These are phyloP conservation scores for Melanogrammus aeglefinus DNA, from an alignment of 2,797 vertebrate genomes.

Conservation along the genomic window DNA sequence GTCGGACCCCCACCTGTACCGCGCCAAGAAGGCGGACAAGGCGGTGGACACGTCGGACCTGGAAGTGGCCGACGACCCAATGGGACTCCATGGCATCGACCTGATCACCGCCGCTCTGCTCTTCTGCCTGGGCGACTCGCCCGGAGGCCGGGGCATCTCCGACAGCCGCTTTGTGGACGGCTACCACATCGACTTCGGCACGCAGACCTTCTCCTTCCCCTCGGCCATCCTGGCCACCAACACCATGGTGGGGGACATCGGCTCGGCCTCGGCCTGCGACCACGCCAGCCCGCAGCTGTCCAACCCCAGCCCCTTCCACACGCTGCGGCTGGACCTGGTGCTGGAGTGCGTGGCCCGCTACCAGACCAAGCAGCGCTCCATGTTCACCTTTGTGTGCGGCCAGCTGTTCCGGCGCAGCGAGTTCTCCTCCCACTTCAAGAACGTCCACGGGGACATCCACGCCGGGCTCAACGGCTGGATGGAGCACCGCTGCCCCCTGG, in stretches of 20 bases:
- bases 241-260: conserved; percentile 98
- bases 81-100: conserved; percentile 97
- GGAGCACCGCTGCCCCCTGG: conserved; percentile 97
- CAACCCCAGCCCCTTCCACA: conserved; percentile 98
- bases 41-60: conserved; percentile 96
- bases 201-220: conserved; percentile 97
- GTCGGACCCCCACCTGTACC: conserved; percentile 82
- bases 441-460: conserved; percentile 98
- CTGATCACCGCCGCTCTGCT: conserved; percentile 96
- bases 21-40: conserved; percentile 93
- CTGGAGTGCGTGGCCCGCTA: conserved; percentile 98
- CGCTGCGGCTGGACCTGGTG: conserved; percentile 93
- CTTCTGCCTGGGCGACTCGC: conserved; percentile 96
- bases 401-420: conserved; percentile 96
- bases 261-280: conserved; percentile 96
- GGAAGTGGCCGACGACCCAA: conserved; percentile 90
- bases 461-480: conserved; percentile 99
- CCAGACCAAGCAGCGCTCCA: conserved; percentile 97
- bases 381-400: conserved; percentile 99
- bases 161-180: conserved; percentile 93
- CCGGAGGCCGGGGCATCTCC: conserved; percentile 92
- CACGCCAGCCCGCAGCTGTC: conserved; percentile 98
- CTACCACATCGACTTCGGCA: conserved; percentile 93
- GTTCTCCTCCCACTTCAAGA: conserved; percentile 98
- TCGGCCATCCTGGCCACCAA: conserved; percentile 95